These are phyloP conservation scores for Blomia tropicalis DNA, from an alignment of 2,888 invertebrate species.

Conservation along the genomic window DNA sequence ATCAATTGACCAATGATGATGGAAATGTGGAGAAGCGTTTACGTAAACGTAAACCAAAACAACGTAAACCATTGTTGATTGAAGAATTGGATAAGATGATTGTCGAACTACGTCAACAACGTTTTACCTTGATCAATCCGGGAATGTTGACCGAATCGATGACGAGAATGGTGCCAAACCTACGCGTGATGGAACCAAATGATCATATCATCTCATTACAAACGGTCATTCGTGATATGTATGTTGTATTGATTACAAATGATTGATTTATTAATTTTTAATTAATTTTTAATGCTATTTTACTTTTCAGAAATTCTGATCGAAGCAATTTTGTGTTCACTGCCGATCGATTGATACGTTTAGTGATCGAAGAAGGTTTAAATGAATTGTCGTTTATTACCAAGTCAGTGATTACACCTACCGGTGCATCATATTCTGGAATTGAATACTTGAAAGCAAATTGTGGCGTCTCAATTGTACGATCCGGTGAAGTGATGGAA, in stretches of 20 bases:
- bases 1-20: too few relatives aligned
- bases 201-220: constrained; percentile 55
- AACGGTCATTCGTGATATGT: constrained; percentile 41
- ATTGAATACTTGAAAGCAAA: constrained; percentile 48
- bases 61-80: background rate
- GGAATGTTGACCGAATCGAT: background rate
- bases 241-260: constrained; percentile 28
- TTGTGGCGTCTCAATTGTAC: constrained; percentile 92
- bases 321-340: constrained; percentile 96
- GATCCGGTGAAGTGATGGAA: constrained; percentile 78
- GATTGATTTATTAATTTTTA: too few relatives aligned
- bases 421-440: background rate
- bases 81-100: background rate
- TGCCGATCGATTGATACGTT: constrained; percentile 85
- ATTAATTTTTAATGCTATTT: too few relatives aligned
- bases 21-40: too few relatives aligned
- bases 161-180: constrained; percentile 47
- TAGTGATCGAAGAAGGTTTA: constrained; percentile 93
- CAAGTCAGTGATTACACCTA: background rate
- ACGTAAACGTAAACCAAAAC: too few relatives aligned
- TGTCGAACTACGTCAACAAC: background rate
- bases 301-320: constrained; percentile 33
- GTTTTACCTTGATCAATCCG: background rate
- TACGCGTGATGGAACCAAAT: constrained; percentile 54
- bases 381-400: constrained; percentile 44